Base-by-base conservation (phyloP, 2,113 vertebrate species). In the Xiphophorus couchianus region DNA sequence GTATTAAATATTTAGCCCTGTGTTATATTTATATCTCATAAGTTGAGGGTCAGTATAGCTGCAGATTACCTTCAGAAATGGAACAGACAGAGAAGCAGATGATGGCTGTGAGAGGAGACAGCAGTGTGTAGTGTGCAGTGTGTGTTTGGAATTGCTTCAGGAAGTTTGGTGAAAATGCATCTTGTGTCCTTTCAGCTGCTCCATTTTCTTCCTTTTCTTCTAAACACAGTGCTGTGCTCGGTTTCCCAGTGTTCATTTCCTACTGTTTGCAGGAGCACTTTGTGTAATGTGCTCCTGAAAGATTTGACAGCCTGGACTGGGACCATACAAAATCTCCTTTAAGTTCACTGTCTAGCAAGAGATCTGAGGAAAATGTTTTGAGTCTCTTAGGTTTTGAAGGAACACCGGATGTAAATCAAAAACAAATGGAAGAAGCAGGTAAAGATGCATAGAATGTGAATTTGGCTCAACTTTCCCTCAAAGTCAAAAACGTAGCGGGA, bases 1-100 rank as follows among this genome's bases (percentile, higher is more conserved):
- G 63, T 84, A 69, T 90, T 86, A 72, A 88, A 92, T 92, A 90
- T 91, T 91, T 83, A 86, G 89, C 82, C 77, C 70, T 72, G 65
- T 74, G 76, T 84, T 74, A 68, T 66, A 86, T 90, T 88, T 91
- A 79, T 84, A 90, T 90, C 84, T 89, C 73, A 80, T 89, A 78
- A 87, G 82, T 35, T 17, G 31, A 77, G 35, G 73, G 74, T 76
- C 74, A 73, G 67, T 78, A 69, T 84, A 66, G 62, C 76, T 83
- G 73, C 30, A 51, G 70, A 63, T 83, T 81, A 77, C 78, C 73
- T 81, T 68, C 29, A 78, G 71, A 19, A n/a, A 19, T 62, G 62
- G 39, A 27, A 30, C 64, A 79, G 54, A n/a, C 69, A 67, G 37
- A 79, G 71, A 28, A 79, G 68, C 33, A 8, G 80, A n/a, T 31